Base-by-base conservation (phyloP, 2,113 vertebrate species). In the Gobiocypris rarus region DNA sequence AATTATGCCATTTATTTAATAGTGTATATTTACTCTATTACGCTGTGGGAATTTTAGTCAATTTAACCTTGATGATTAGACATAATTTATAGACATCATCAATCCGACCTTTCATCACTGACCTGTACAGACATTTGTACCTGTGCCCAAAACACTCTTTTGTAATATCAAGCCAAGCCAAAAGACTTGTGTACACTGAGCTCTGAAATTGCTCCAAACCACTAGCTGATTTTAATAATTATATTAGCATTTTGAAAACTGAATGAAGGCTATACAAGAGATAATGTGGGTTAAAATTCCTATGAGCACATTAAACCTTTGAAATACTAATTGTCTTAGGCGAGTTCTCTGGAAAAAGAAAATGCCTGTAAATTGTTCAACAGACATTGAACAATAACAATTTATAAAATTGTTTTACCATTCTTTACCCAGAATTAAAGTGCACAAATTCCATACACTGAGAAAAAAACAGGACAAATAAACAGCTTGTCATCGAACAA, bases 141-240 rank as follows among this genome's bases (percentile, higher is more conserved):
- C 34, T 59, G 75, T 77, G 7, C 13, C 22, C 75, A 17, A 38
- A 59, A 58, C 75, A 58, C 19, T 77, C 22, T 24, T n/a, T 26
- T 43, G 54, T 78, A 43, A 43, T 26, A 43, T 14, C 3, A n/a
- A 15, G n/a, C 50, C 17, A 38, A 13, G 43, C 17, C 24, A 48
- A 5, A 65, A 48, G 13, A 3, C 43, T 65, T 45, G 14, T 13
- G 19, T 24, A 65, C n/a, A 65, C 17, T 48, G 22, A 65, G n/a
- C 24, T 31, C 41, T 31, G 4, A 48, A 65, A 80, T 48, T 28
- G 59, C 24, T 41, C 41, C 24, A 19, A 65, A 65, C 9, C 24
- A 65, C 76, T 31, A 77, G 28, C 28, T 77, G 19, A 77, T 77
- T 58, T 59, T 77, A 56, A 76, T 48, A 48, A 73, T 73, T 73